Conservation (phyloP, 2,113 vertebrate species). For the Dipodomys spectabilis region DNA sequence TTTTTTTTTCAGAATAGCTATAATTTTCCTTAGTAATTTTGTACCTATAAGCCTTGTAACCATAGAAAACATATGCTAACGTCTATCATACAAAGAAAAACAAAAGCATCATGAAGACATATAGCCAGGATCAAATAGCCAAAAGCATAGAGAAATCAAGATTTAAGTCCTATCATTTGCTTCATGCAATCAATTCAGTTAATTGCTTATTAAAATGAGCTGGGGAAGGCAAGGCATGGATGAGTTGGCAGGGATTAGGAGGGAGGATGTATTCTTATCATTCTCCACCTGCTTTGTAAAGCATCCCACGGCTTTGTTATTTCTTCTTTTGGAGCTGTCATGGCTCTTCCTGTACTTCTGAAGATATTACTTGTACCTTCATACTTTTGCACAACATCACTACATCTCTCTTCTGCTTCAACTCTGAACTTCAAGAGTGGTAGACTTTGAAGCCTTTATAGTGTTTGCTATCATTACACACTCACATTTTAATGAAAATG, state of each 20-base stretch:
- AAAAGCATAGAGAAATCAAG: not conserved
- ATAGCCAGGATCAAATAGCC: not conserved
- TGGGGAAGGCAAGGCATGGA: not conserved
- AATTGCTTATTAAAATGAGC: not conserved
- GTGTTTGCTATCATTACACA: not conserved
- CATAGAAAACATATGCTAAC: not conserved
- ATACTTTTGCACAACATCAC: accelerated
- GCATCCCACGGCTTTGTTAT: not conserved
- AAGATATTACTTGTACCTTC: not conserved
- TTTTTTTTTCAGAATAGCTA: not conserved
- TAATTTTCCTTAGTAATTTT: not conserved
- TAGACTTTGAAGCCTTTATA: not conserved
- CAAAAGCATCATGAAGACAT: not conserved
- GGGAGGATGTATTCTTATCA: too few relatives aligned
- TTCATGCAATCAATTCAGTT: not conserved
- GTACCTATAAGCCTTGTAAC: not conserved
- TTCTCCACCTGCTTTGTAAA: not conserved
- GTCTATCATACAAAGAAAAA: not conserved
- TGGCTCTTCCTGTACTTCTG: not conserved
- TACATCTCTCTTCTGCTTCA: not conserved
- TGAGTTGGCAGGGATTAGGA: not conserved
- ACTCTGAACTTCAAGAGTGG: not conserved
- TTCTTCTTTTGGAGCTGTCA: not conserved
- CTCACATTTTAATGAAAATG: not conserved
- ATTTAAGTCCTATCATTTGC: not conserved